phyloP scores from a whole-genome alignment of 2,888 invertebrate genomes.

The Panopea generosa region DNA sequence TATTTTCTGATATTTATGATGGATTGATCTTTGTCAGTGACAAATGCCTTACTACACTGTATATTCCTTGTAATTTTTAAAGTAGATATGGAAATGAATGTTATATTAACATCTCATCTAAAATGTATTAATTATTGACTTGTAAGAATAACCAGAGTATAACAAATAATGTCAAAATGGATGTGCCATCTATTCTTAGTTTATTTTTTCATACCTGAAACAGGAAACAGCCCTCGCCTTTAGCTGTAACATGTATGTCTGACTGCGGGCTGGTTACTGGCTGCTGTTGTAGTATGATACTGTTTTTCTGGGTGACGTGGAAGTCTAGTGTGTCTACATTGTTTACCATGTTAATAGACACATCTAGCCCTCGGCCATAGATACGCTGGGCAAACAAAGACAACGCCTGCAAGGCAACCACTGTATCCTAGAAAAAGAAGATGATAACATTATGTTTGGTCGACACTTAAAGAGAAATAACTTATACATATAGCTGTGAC shows the following conservation, averaged over 20 bases:
- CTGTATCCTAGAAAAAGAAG: conserved; percentile 81
- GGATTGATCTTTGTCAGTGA: too few relatives aligned
- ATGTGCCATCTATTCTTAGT: too few relatives aligned
- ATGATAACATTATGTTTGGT: conserved; percentile 4
- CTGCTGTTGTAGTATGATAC: conserved; percentile 72
- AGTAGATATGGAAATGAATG: too few relatives aligned
- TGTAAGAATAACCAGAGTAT: too few relatives aligned
- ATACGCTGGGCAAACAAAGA: conserved; percentile 71
- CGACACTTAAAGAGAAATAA: too few relatives aligned
- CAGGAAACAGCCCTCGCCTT: conserved; percentile 79
- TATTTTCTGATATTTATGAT: too few relatives aligned
- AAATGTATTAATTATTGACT: not conserved
- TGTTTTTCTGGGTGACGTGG: conserved; percentile 59
- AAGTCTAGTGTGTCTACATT: conserved; percentile 25
- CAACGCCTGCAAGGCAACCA: conserved; percentile 84
- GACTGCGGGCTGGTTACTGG: conserved; percentile 34
- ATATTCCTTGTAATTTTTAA: too few relatives aligned
- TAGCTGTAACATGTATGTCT: conserved; percentile 58
- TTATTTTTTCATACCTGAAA: conserved; percentile 76
- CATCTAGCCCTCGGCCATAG: conserved; percentile 56
- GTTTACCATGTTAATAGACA: conserved; percentile 32
- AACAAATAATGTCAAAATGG: too few relatives aligned
- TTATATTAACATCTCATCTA: too few relatives aligned
- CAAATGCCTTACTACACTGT: too few relatives aligned
- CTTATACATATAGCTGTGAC: too few relatives aligned